phyloP scores from a whole-genome alignment of 2,797 vertebrate species.

The Petrocephalus sullivani region DNA sequence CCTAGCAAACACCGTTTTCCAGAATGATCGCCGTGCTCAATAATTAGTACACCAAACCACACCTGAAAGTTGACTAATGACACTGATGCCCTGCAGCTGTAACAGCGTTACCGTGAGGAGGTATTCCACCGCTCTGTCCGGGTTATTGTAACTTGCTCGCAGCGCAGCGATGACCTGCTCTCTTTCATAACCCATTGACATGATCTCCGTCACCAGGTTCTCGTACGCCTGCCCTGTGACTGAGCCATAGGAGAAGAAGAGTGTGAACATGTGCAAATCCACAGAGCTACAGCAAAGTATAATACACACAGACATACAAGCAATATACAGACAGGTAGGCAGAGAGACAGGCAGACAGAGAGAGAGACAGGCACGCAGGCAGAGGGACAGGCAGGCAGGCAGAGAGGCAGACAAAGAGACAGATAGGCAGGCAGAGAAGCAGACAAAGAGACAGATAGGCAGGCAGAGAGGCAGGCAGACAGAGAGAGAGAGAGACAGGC shows the following conservation, averaged over 20 bases:
- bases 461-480: neutral
- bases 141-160: constrained; percentile 69
- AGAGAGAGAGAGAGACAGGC: neutral
- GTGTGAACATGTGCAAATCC: neutral
- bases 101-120: constrained; percentile 59
- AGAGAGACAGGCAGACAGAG: too few relatives aligned
- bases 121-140: constrained; percentile 70
- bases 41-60: neutral
- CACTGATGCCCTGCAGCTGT: neutral
- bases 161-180: constrained; percentile 65
- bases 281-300: neutral
- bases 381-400: too few relatives aligned
- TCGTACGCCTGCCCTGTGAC: constrained; percentile 71
- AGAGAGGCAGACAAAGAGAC: too few relatives aligned
- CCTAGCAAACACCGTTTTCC: neutral
- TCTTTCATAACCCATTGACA: constrained; percentile 70
- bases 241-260: constrained; percentile 30
- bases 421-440: too few relatives aligned
- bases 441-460: neutral
- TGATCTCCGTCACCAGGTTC: constrained; percentile 68
- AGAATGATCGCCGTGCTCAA: neutral
- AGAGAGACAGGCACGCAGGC: too few relatives aligned
- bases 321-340: neutral
- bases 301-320: neutral
- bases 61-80: too few relatives aligned